Conservation (phyloP, 2,888 invertebrate genomes). For the Vanessa cardui region DNA sequence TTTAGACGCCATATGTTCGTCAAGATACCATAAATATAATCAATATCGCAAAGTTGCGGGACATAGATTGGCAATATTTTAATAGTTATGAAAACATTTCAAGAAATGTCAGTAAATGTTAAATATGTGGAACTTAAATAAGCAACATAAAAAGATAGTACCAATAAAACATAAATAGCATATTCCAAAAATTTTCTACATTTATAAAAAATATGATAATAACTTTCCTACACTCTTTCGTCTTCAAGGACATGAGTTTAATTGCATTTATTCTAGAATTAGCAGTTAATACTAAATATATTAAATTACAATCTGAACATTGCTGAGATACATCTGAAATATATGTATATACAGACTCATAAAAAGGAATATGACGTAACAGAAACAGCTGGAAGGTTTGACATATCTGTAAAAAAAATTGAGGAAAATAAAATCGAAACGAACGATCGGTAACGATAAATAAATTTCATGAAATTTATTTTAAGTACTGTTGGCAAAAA, state of each 20-base stretch:
- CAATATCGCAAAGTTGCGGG: no score
- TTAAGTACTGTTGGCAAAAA: no score
- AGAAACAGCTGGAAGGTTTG: conserved; percentile 89
- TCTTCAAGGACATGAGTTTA: no score
- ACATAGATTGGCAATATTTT: no score
- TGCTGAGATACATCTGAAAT: conserved; percentile 17
- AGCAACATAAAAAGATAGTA: background rate
- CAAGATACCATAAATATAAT: no score
- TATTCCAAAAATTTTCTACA: background rate
- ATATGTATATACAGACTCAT: conserved; percentile 31
- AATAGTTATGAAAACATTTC: no score
- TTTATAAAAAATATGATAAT: no score
- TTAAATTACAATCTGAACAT: conserved; percentile 14
- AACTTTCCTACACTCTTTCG: no score
- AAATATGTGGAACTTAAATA: conserved; percentile 49
- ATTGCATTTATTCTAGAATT: no score
- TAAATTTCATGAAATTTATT: no score
- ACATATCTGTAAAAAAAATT: conserved; percentile 39
- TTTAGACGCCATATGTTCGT: no score
- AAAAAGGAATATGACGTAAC: conserved; percentile 62
- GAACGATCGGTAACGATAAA: background rate
- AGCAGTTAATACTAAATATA: background rate
- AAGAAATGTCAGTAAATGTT: background rate
- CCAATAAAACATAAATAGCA: background rate
- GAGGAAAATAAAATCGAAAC: conserved; percentile 34